phyloP scores from a whole-genome alignment of 2,888 invertebrate species.

The Exephanes ischioxanthus region DNA sequence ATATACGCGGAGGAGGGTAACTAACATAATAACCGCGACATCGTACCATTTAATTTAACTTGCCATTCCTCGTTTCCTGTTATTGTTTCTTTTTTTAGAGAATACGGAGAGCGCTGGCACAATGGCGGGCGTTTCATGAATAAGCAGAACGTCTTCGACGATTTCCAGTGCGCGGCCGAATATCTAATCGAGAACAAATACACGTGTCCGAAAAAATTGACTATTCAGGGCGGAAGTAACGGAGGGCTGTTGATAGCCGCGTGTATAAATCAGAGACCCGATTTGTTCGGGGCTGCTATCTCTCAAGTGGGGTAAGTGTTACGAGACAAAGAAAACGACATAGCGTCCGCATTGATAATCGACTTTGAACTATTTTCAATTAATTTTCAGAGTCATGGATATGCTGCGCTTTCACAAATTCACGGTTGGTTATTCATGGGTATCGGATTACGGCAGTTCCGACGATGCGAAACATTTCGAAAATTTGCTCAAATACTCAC shows the following conservation, averaged over 20 bases:
- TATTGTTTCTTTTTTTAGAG: conserved; percentile 86
- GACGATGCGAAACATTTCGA: conserved; percentile 95
- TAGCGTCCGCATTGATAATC: neutral
- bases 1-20: conserved; percentile 98
- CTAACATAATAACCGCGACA: conserved; percentile 73
- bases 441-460: conserved; percentile 97
- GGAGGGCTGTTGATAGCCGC: conserved; percentile 98
- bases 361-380: conserved; percentile 18
- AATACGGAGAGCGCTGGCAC: conserved; percentile 99
- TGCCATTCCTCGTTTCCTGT: neutral
- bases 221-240: conserved; percentile 98
- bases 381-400: conserved; percentile 93
- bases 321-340: conserved; percentile 56
- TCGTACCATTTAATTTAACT: conserved; percentile 39
- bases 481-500: conserved; percentile 95
- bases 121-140: conserved; percentile 95
- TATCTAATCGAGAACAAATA: conserved; percentile 93
- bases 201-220: conserved; percentile 90
- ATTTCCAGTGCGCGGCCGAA: conserved; percentile 97
- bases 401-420: conserved; percentile 99
- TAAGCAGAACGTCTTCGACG: conserved; percentile 99
- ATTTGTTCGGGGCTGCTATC: conserved; percentile 96
- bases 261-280: conserved; percentile 97
- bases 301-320: conserved; percentile 95
- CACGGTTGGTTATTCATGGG: conserved; percentile 99